phyloP scores from a whole-genome alignment of 2,797 vertebrate species.

The Bradypus variegatus region DNA sequence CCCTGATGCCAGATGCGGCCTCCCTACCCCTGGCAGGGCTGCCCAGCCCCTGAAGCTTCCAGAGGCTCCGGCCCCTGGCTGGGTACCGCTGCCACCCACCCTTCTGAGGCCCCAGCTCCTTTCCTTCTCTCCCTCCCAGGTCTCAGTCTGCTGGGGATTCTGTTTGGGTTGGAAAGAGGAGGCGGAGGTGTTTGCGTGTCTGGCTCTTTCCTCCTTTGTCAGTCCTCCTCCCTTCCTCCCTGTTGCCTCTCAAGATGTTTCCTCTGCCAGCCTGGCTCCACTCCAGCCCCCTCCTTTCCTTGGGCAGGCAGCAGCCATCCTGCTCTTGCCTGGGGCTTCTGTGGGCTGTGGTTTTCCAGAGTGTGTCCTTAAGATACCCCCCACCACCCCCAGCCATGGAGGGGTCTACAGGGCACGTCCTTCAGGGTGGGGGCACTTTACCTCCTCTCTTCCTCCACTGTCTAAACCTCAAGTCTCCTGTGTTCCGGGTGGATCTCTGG shows the following conservation, averaged over 20 bases:
- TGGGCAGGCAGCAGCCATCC: not conserved
- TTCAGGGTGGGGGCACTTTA: not conserved
- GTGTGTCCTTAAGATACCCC: not conserved
- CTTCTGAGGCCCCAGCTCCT: not conserved
- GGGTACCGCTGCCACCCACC: not conserved
- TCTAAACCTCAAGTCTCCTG: not conserved
- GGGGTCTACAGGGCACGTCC: not conserved
- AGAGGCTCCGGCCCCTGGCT: not conserved
- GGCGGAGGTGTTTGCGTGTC: constrained; percentile 63
- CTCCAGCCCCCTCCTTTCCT: constrained; percentile 40
- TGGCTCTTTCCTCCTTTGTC: constrained; percentile 54
- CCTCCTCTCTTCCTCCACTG: not conserved
- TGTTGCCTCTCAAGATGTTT: constrained; percentile 56
- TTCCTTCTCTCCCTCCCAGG: constrained; percentile 4
- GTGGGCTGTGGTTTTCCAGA: constrained; percentile 43
- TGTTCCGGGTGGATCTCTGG: not conserved
- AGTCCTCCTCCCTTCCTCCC: constrained; percentile 48
- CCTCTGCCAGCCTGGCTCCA: constrained; percentile 52
- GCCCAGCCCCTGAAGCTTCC: not conserved
- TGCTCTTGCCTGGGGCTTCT: not conserved
- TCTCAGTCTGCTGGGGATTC: constrained; percentile 55
- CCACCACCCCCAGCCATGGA: no score
- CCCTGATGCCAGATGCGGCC: not conserved
- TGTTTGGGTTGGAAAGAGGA: constrained; percentile 64
- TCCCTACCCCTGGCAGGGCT: not conserved